Conservation (phyloP, 2,797 vertebrate genomes). For the Sternarchorhynchus goeldii region DNA sequence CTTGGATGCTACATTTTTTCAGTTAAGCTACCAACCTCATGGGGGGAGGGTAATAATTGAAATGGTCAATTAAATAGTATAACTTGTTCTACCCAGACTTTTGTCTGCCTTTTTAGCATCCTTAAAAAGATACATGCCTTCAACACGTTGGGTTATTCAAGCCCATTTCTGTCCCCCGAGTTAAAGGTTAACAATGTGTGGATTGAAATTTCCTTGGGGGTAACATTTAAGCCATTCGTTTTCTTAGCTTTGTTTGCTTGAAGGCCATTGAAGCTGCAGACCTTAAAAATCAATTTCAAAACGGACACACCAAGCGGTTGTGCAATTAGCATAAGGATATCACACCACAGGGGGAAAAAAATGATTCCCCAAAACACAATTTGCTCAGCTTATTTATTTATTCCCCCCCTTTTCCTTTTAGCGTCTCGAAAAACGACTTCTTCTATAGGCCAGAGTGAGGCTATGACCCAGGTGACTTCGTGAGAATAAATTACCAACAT, state of each 20-base stretch:
- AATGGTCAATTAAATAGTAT: background rate
- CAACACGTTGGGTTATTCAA: constrained; percentile 20
- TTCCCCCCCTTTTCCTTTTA: constrained; percentile 26
- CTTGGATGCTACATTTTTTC: background rate
- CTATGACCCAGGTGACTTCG: constrained; percentile 47
- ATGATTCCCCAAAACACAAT: constrained; percentile 46
- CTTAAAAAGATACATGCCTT: constrained; percentile 6
- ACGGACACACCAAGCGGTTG: constrained; percentile 37
- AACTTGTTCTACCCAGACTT: background rate
- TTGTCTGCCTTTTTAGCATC: background rate
- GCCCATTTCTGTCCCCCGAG: constrained; percentile 17
- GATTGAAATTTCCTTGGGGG: constrained; percentile 35
- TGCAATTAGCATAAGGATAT: constrained; percentile 54
- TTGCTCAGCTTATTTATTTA: constrained; percentile 26
- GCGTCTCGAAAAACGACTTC: constrained; percentile 41
- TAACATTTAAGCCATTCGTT: constrained; percentile 22
- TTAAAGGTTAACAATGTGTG: constrained; percentile 21
- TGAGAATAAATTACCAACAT: constrained; percentile 57
- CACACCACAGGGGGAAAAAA: constrained; percentile 28
- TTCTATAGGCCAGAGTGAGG: constrained; percentile 40
- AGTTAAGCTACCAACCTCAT: background rate
- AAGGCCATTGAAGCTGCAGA: constrained; percentile 40
- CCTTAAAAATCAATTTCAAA: constrained; percentile 48
- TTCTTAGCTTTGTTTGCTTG: constrained; percentile 9
- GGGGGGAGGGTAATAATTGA: background rate